Evolutionary conservation across 2,113 vertebrate species (phyloP).

Genomic region (Oreochromis spilurus): DNA sequence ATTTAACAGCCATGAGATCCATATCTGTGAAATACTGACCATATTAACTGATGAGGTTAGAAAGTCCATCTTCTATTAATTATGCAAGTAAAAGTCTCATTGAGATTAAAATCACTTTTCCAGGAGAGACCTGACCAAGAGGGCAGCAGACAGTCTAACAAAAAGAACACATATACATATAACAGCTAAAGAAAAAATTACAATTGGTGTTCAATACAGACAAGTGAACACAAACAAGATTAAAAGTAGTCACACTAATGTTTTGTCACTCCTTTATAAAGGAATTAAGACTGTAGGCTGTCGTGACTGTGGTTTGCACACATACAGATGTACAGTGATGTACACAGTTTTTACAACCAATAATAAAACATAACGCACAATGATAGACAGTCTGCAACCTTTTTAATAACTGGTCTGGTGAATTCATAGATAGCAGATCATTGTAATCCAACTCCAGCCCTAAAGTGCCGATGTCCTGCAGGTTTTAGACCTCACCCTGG

Average conservation of each 20-base stretch:
- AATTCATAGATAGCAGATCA: neutral
- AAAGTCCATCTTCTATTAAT: neutral
- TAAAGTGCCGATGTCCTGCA: neutral
- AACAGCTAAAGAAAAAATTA: neutral
- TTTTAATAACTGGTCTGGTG: neutral
- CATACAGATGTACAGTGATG: neutral
- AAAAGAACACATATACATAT: rapidly evolving
- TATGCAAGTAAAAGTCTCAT: neutral
- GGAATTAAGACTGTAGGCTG: rapidly evolving
- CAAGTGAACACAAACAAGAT: neutral
- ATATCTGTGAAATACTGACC: neutral
- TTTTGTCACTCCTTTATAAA: too few relatives aligned
- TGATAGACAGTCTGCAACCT: neutral
- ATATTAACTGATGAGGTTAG: neutral
- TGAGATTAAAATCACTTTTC: neutral
- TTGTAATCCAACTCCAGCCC: neutral
- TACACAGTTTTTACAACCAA: neutral
- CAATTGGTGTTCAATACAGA: neutral
- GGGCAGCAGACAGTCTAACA: neutral
- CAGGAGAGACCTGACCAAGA: neutral
- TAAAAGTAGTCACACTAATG: neutral
- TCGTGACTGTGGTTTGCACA: neutral
- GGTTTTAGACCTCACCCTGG: neutral
- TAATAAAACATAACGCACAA: neutral
- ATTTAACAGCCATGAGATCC: rapidly evolving